Conservation (phyloP, 2,113 vertebrate genomes). For the Rhadina sibilatrix region DNA sequence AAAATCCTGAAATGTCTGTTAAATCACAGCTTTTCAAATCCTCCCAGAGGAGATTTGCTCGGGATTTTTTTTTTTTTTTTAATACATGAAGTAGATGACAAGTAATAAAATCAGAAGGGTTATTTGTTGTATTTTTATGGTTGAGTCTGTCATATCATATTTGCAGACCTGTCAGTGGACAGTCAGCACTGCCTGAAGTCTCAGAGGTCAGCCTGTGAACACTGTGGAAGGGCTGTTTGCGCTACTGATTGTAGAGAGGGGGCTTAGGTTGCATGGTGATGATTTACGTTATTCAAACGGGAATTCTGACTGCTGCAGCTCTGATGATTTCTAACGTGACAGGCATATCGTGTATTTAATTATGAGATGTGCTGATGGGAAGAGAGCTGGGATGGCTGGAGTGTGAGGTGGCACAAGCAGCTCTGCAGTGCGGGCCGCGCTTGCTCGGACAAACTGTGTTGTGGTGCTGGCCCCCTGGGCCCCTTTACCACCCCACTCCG, state of each 20-base stretch:
- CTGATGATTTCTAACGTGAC: background rate
- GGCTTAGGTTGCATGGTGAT: background rate
- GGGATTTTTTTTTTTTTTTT: background rate
- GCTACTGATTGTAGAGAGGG: background rate
- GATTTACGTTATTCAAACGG: background rate
- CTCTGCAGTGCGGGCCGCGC: fast-evolving
- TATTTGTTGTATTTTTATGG: conserved; percentile 37
- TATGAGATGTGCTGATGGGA: background rate
- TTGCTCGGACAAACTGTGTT: fast-evolving
- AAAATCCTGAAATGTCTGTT: background rate
- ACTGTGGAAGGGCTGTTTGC: background rate
- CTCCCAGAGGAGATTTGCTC: conserved; percentile 25
- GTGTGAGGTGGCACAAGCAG: background rate
- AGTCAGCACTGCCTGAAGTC: background rate
- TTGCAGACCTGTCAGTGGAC: background rate
- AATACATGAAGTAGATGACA: background rate
- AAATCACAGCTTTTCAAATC: conserved; percentile 32
- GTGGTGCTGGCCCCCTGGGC: background rate
- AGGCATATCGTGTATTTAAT: background rate
- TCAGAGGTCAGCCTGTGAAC: background rate
- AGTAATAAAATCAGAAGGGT: conserved; percentile 14
- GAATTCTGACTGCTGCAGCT: background rate
- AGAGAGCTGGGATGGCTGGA: background rate
- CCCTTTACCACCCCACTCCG: background rate
- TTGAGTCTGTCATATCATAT: background rate